These are phyloP conservation scores for Cheilosia vulpina DNA, from an alignment of 2,888 invertebrate genomes.

Conservation along the genomic window DNA sequence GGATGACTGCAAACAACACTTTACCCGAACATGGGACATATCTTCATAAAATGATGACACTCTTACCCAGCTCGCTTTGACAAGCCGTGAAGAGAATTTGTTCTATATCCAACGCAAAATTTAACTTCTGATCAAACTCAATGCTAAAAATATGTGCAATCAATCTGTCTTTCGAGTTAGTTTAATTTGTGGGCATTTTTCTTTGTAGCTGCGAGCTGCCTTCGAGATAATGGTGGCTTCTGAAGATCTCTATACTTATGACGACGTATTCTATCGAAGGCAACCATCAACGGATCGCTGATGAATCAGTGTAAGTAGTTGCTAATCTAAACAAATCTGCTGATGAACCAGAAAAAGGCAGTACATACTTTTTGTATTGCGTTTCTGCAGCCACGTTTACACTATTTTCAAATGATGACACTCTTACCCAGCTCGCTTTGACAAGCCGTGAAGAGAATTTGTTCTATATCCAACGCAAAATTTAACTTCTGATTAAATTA, in stretches of 20 bases:
- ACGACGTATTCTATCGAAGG: too few species aligned
- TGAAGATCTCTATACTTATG: too few species aligned
- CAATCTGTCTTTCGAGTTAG: background rate
- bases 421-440: constrained; percentile 54
- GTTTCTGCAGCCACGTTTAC: background rate
- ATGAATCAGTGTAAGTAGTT: too few species aligned
- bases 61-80: constrained; percentile 64
- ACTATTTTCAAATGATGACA: constrained; percentile 29
- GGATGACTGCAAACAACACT: too few species aligned
- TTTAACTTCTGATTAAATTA: constrained; percentile 14
- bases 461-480: constrained; percentile 41
- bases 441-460: constrained; percentile 47
- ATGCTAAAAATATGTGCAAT: background rate
- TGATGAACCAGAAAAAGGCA: too few species aligned
- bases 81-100: constrained; percentile 58
- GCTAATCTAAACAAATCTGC: too few species aligned
- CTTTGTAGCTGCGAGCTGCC: too few species aligned
- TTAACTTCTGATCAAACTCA: constrained; percentile 22
- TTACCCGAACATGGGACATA: too few species aligned
- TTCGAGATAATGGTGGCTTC: too few species aligned
- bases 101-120: constrained; percentile 49
- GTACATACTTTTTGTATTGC: too few species aligned
- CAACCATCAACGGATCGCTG: too few species aligned
- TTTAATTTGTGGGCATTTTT: background rate
- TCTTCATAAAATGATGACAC: constrained; percentile 36